Base-by-base conservation (phyloP, 2,888 invertebrate species). In the Agrochola lota region DNA sequence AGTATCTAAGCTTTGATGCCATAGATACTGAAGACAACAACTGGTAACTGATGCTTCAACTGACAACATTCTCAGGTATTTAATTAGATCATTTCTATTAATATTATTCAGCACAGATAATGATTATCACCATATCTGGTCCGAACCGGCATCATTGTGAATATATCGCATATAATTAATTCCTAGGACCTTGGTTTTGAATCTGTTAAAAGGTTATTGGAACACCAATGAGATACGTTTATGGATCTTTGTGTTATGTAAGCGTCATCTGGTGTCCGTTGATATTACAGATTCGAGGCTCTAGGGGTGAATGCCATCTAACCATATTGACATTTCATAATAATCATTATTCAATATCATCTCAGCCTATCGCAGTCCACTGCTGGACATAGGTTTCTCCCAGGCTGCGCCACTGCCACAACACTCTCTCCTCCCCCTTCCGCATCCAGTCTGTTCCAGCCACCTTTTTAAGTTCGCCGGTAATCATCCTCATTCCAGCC, bases 161-260 rank as follows among this genome's bases (percentile, higher is more conserved):
- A 72, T 72, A 17, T 66, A 63, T 76, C 49, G n/a, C 57, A 11
- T 62, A 40, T 57, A 57, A 81, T 72, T 46, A 72, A 85, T 59
- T 52, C 68, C 4, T 46, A 30, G 43, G 75, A 72, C 83, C 83
- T 85, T 85, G 85, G 64, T 68, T 84, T 80, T 74, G 69, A 63
- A 30, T 71, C 40, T 71, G 70, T 74, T 60, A 15, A 75, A 82
- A 82, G 75, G 81, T 85, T 85, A 85, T 75, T 85, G 67, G 74
- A 74, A 85, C 81, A 76, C 35, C 35, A 46, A 59, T 78, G 30
- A 57, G 9, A 7, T 63, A 12, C 63, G 15, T 52, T n/a, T 82
- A 77, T 77, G 59, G 70, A 66, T 55, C 46, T 55, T 60, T 12
- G 20, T 46, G 26, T 40, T 63, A 63, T 79, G 43, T 52, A 12